Evolutionary conservation across 2,797 vertebrate genomes (phyloP).

Genomic region (Girardinus metallicus): DNA sequence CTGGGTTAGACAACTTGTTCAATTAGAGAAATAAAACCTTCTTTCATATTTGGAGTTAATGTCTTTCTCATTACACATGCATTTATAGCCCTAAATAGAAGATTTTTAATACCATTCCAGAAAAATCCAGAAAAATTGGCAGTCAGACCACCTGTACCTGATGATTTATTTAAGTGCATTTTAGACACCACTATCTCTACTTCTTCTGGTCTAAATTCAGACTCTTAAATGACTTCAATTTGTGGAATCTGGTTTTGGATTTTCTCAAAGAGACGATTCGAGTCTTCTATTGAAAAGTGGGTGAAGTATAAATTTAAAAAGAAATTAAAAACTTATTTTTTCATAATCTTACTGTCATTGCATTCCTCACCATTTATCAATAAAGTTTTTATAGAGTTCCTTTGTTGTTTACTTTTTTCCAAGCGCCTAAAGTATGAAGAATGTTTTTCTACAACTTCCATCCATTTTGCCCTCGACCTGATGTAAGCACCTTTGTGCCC

Average conservation of each 20-base stretch:
- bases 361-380: not conserved
- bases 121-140: too few relatives aligned
- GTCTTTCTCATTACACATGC: too few relatives aligned
- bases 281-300: not conserved
- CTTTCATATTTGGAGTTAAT: too few relatives aligned
- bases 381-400: not conserved
- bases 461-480: not conserved
- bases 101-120: too few relatives aligned
- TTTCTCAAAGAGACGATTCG: not conserved
- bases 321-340: not conserved
- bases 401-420: not conserved
- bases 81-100: too few relatives aligned
- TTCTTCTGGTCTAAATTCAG: too few relatives aligned
- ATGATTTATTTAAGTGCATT: too few relatives aligned
- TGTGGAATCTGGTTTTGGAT: not conserved
- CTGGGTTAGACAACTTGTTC: too few relatives aligned
- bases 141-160: too few relatives aligned
- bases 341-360: not conserved
- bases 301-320: not conserved
- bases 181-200: too few relatives aligned
- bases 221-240: too few relatives aligned
- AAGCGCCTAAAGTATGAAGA: not conserved
- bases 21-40: too few relatives aligned
- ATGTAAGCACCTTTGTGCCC: not conserved
- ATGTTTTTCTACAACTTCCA: not conserved